Evolutionary conservation across 1,140 invertebrate species (phyloP), one percentile per base, ranked within the genome.

Genomic region (Bombus terrestris): DNA sequence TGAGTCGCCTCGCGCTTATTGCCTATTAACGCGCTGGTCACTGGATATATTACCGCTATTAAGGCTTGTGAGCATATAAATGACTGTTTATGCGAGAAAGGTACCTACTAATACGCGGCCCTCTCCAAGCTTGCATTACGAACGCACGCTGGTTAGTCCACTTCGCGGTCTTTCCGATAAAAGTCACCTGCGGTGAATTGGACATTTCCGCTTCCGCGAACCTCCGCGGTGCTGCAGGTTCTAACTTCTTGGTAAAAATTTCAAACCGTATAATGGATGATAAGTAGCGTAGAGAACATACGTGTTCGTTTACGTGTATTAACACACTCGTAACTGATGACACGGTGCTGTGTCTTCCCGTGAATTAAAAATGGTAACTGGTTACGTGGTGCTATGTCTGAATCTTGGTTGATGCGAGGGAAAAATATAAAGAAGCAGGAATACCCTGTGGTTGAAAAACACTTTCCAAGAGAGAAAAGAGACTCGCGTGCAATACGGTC

Each of bases 1-100:
- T 5, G 68, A 22, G 68, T 10, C 64, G 32, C 22, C 41, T 43
- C 64, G 35, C 72, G 81, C 62, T 83, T 83, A 68, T 83, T 77
- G 73, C 59, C 59, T 83, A 83, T 83, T 83, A 83, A 83, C 81
- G 59, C 73, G 32, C 62, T 64, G 81, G 37, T 82, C 81, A 35
- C 81, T 82, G 81, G 62, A 83, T 83, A 83, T 83, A 83, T 77
- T 83, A 47, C 73, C 18, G 81, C 81, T 35, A 83, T 83, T 83
- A 83, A n/a, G 37, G 35, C 53, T 39, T 32, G 62, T 18, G 64
- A 68, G 64, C 82, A 69, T 83, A 78, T 41, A 77, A 83, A 83
- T 83, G 64, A n/a, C 81, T n/a, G 81, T 68, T 83, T 77, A 69
- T 39, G 43, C 62, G 62, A 18, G 35, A 69, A 69, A 78, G 43